phyloP scores from a whole-genome alignment of 1,140 invertebrate species.

The Limonius californicus region DNA sequence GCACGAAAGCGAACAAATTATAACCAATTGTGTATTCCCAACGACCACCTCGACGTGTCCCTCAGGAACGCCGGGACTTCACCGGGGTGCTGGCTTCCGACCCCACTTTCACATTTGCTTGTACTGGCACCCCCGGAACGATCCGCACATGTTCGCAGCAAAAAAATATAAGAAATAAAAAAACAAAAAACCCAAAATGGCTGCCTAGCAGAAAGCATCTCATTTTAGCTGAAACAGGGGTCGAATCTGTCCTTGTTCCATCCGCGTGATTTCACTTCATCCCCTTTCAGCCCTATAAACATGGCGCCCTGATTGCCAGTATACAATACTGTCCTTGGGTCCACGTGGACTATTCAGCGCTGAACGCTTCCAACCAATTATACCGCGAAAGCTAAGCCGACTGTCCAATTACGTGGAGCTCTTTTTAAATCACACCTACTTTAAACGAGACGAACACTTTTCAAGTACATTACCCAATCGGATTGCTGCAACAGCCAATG shows the following conservation, averaged over 20 bases:
- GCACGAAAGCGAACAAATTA: conserved; percentile 7
- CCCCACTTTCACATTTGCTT: conserved; percentile 7
- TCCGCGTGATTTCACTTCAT: conserved; percentile 46
- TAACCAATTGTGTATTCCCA: conserved; percentile 8
- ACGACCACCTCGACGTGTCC: background rate
- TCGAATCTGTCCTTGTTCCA: conserved; percentile 47
- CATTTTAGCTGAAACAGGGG: conserved; percentile 47
- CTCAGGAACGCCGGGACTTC: background rate
- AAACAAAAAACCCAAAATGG: conserved; percentile 49
- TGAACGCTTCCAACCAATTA: conserved; percentile 29
- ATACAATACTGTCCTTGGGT: conserved; percentile 42
- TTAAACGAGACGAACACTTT: conserved; percentile 28
- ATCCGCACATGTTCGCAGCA: conserved; percentile 45
- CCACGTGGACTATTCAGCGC: conserved; percentile 38
- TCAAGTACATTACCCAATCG: conserved; percentile 28
- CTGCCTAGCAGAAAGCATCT: conserved; percentile 47
- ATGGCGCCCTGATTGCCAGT: conserved; percentile 49
- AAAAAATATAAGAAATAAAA: conserved; percentile 37
- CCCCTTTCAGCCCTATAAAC: conserved; percentile 49
- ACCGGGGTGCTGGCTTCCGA: background rate
- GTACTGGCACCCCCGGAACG: conserved; percentile 37
- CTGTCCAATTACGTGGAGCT: background rate
- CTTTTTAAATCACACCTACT: conserved; percentile 28
- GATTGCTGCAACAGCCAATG: conserved; percentile 25
- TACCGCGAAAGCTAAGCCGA: background rate